Evolutionary conservation across 2,797 vertebrate species (phyloP).

Genomic region (Manis javanica): DNA sequence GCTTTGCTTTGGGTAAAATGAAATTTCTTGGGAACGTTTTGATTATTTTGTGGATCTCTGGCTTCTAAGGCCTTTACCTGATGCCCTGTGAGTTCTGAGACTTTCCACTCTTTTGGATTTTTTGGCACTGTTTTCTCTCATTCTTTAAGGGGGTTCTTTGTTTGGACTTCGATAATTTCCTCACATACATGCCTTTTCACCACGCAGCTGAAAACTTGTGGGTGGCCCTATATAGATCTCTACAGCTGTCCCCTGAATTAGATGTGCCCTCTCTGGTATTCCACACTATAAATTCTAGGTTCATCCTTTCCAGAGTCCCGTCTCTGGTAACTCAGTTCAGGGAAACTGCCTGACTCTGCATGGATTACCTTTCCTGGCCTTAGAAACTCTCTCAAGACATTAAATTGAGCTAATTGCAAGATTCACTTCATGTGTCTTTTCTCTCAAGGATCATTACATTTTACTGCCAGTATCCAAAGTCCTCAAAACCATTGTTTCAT

Average conservation of each 20-base stretch:
- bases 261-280: accelerated
- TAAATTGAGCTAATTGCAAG: slow-evolving; percentile 46
- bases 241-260: background rate
- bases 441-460: slow-evolving; percentile 9
- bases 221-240: background rate
- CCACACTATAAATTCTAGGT: accelerated
- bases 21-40: background rate
- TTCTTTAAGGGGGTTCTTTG: background rate
- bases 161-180: background rate
- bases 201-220: background rate
- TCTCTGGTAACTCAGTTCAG: background rate
- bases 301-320: background rate
- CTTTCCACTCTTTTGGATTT: background rate
- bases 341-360: background rate
- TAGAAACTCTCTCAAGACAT: slow-evolving; percentile 8
- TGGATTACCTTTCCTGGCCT: background rate
- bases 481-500: background rate
- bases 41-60: background rate
- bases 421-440: background rate
- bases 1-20: background rate
- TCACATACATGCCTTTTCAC: background rate
- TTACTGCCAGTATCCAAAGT: background rate
- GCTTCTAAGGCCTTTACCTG: background rate
- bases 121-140: background rate
- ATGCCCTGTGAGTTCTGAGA: background rate